These are phyloP conservation scores for Gymnosoma rotundatum DNA, from an alignment of 2,888 invertebrate genomes.

Conservation along the genomic window DNA sequence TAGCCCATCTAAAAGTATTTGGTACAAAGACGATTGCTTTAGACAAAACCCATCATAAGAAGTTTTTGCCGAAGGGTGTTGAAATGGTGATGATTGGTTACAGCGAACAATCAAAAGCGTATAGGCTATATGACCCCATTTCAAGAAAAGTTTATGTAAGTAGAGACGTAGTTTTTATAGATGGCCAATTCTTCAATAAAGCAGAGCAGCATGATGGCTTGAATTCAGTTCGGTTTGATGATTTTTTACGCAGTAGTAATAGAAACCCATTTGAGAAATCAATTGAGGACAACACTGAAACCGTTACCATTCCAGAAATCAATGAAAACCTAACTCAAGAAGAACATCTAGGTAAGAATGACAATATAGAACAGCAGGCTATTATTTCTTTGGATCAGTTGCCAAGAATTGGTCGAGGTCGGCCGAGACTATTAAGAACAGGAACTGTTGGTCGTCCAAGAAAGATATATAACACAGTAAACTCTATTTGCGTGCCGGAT, in stretches of 20 bases:
- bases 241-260: background rate
- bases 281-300: background rate
- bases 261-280: too few relatives aligned
- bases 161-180: too few relatives aligned
- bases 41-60: slow-evolving; percentile 16
- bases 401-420: slow-evolving; percentile 11
- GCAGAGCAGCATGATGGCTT: background rate
- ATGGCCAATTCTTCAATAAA: background rate
- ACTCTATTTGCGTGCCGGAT: background rate
- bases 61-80: too few relatives aligned
- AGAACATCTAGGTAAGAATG: background rate
- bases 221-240: background rate
- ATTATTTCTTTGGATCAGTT: background rate
- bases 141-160: too few relatives aligned
- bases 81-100: too few relatives aligned
- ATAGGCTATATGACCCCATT: too few relatives aligned
- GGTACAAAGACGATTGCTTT: slow-evolving; percentile 49
- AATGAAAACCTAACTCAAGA: background rate
- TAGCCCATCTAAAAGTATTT: slow-evolving; percentile 50
- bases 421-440: slow-evolving; percentile 16
- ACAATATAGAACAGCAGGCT: background rate
- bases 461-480: slow-evolving; percentile 19
- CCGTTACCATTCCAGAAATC: background rate
- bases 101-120: too few relatives aligned
- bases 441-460: slow-evolving; percentile 34